Evolutionary conservation across 2,113 vertebrate genomes (phyloP).

Genomic region (Dissostichus mawsoni): DNA sequence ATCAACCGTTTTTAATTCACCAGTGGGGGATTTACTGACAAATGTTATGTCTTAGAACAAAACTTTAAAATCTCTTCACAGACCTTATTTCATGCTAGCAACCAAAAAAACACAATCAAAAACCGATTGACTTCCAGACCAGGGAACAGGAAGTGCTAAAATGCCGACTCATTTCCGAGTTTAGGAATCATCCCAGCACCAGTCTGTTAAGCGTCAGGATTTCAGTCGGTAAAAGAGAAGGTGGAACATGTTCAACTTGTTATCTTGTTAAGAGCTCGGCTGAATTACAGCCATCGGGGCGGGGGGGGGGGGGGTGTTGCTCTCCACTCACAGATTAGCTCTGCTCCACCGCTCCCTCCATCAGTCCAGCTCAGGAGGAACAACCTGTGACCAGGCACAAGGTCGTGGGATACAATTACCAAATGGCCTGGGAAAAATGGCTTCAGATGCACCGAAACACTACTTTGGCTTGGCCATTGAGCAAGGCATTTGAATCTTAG

Average conservation of each 20-base stretch:
- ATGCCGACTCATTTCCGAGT: too few species aligned
- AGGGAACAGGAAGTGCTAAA: too few species aligned
- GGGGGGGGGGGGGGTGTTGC: slow-evolving; percentile 23
- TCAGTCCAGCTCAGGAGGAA: slow-evolving; percentile 35
- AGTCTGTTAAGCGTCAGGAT: not conserved
- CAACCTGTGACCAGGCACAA: slow-evolving; percentile 29
- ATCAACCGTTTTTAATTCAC: too few species aligned
- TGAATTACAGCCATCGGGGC: slow-evolving; percentile 55
- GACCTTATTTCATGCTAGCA: too few species aligned
- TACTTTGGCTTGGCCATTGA: not conserved
- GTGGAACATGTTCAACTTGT: slow-evolving; percentile 40
- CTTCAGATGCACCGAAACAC: not conserved
- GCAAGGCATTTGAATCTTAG: not conserved
- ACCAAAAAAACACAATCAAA: too few species aligned
- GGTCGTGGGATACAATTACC: slow-evolving; percentile 32
- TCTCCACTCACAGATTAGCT: slow-evolving; percentile 62
- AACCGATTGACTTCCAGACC: too few species aligned
- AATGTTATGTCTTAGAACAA: too few species aligned
- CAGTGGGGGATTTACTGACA: too few species aligned
- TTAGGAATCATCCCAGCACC: too few species aligned
- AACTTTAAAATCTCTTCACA: too few species aligned
- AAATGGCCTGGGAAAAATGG: slow-evolving; percentile 32
- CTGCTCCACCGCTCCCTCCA: slow-evolving; percentile 48
- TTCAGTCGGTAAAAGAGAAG: slow-evolving; percentile 26
- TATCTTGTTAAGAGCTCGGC: slow-evolving; percentile 71